Percentiles rank a stretch among this genome's conserved stretches.
phyloP scores from a whole-genome alignment of 1,140 invertebrate species.

The Tetraneura akinire region DNA sequence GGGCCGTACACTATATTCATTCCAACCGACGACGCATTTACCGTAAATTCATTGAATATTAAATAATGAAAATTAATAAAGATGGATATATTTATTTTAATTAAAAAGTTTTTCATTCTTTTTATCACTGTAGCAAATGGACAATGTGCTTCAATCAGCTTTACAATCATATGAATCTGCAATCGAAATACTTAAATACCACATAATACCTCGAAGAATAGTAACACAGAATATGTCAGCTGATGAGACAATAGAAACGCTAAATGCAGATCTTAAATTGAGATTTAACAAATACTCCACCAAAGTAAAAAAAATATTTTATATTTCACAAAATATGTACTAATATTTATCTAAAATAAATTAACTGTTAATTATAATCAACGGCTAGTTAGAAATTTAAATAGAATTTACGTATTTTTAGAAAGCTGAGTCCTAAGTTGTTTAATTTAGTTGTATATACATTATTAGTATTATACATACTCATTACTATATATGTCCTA shows the following conservation, averaged over 20 bases:
- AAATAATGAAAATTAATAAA: too few relatives aligned
- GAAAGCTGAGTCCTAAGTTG: too few relatives aligned
- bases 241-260: constrained; percentile 58
- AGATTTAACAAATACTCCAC: constrained; percentile 37
- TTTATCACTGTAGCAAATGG: neutral
- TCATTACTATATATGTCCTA: too few relatives aligned
- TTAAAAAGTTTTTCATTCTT: neutral
- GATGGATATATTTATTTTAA: neutral
- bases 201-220: constrained; percentile 59
- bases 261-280: constrained; percentile 54
- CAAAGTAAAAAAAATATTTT: constrained; percentile 6
- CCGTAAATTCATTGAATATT: constrained; percentile 56
- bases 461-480: too few relatives aligned
- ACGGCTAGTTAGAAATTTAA: too few relatives aligned
- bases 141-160: constrained; percentile 13
- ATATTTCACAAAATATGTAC: too few relatives aligned
- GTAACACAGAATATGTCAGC: constrained; percentile 59
- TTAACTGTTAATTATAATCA: too few relatives aligned
- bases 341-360: too few relatives aligned
- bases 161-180: constrained; percentile 9
- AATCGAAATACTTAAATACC: constrained; percentile 60
- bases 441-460: too few relatives aligned
- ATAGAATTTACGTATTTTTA: too few relatives aligned
- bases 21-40: constrained; percentile 63
- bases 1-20: constrained; percentile 63